Percentiles rank a stretch among this genome's conserved stretches.
These are phyloP conservation scores for Drosophila simulans DNA, from an alignment of 1,140 invertebrate genomes.

Conservation along the genomic window DNA sequence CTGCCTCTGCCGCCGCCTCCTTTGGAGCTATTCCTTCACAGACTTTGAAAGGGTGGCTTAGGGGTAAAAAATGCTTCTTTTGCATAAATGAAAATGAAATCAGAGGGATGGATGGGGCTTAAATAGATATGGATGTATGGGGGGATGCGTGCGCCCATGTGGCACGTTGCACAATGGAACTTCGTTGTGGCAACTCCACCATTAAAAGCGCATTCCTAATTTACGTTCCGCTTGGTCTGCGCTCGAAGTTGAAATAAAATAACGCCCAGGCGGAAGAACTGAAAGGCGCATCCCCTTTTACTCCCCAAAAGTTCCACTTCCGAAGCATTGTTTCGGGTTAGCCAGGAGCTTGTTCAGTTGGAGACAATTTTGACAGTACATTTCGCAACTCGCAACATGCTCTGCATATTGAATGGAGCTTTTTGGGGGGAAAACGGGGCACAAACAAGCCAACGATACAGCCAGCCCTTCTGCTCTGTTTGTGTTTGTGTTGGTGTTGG, in stretches of 20 bases:
- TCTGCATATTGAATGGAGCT: conserved; percentile 59
- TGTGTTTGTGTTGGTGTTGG: conserved; percentile 1
- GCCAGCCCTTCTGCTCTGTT: conserved; percentile 9
- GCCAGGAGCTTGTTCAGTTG: conserved; percentile 4
- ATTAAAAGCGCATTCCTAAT: conserved; percentile 60
- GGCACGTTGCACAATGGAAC: conserved; percentile 17
- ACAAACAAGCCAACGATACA: not conserved
- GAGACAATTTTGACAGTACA: conserved; percentile 60
- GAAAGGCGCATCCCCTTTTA: too few species aligned
- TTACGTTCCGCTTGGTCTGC: conserved; percentile 18
- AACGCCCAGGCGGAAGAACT: not conserved
- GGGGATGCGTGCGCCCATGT: not conserved
- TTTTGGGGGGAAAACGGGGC: not conserved
- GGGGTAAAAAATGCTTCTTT: conserved; percentile 63
- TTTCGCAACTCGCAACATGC: conserved; percentile 54
- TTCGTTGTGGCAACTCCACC: conserved; percentile 8
- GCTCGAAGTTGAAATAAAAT: conserved; percentile 52
- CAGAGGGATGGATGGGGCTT: conserved; percentile 13
- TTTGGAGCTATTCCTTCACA: not conserved
- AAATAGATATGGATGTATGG: conserved; percentile 10
- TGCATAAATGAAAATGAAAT: conserved; percentile 70
- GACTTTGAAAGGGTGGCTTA: not conserved
- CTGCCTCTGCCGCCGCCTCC: conserved; percentile 12
- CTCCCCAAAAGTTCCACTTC: conserved; percentile 39
- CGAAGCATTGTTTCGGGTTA: conserved; percentile 45